Base-by-base conservation (phyloP, 2,888 invertebrate genomes). In the Rhyacophila evoluta region DNA sequence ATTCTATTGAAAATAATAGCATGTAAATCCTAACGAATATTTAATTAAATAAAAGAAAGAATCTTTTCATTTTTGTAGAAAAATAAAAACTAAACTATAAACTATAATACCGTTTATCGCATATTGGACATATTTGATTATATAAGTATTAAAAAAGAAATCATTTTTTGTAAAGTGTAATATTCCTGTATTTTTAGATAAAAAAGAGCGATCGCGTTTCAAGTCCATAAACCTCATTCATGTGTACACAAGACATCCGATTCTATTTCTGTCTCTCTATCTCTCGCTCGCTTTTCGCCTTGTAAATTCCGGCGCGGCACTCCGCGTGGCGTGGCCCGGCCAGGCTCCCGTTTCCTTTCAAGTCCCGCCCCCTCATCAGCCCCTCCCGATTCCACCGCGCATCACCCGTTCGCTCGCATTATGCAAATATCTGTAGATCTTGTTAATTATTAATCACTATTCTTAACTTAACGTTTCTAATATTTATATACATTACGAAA, bases 91-190 rank as follows among this genome's bases (percentile, higher is more conserved):
- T 77, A 78, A 55, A 19, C 55, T 55, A 33, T 33, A 55, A 81
- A 79, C 39, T 80, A 81, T 80, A 80, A 71, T 78, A 79, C 79
- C 74, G 72, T 81, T 78, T 81, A 78, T 55, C 12, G 55, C 81
- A 79, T 79, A 79, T 79, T 79, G 79, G 75, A 79, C 76, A 76
- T 80, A 80, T 80, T 80, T 78, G 70, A 80, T 78, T 79, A 73
- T 79, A 79, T 81, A 81, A 81, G 78, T 78, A 76, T 80, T 78
- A 67, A 77, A 81, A 74, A 69, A 72, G 72, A 72, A 68, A 55
- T 15, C 74, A 78, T 72, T 76, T 77, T 82, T 82, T 82, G 82
- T 82, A 82, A 82, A 82, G 82, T 82, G 82, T 82, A 82, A 82
- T 82, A 82, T 82, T 82, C 73, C 72, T 82, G 76, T 80, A 81